Percentiles rank a stretch among this genome's conserved stretches.
phyloP scores from a whole-genome alignment of 1,140 invertebrate species.

The Caenorhabditis remanei region DNA sequence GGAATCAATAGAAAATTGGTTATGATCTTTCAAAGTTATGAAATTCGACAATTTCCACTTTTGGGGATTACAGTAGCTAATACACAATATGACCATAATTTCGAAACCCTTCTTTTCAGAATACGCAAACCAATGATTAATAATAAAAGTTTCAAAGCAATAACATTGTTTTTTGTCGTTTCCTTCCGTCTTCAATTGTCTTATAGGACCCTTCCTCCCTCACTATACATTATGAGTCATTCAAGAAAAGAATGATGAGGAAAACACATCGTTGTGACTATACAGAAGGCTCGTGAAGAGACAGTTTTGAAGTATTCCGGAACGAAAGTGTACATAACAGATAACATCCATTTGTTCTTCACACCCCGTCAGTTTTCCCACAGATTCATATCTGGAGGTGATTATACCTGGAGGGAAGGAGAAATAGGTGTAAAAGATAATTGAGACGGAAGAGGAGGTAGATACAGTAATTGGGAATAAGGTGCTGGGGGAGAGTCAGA shows the following conservation, averaged over 20 bases:
- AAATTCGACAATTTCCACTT: too few relatives aligned
- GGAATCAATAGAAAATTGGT: too few relatives aligned
- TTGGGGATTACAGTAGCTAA: too few relatives aligned
- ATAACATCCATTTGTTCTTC: not conserved
- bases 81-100: too few relatives aligned
- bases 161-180: too few relatives aligned
- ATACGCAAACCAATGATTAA: too few relatives aligned
- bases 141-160: too few relatives aligned
- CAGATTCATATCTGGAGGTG: not conserved
- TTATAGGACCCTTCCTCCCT: not conserved
- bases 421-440: not conserved
- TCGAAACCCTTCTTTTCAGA: too few relatives aligned
- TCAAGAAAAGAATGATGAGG: not conserved
- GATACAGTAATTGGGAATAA: conserved; percentile 16
- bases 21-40: too few relatives aligned
- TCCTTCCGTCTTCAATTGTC: too few relatives aligned
- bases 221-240: conserved; percentile 15
- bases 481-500: too few relatives aligned
- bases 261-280: not conserved
- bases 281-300: not conserved
- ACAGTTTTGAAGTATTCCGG: not conserved
- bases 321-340: not conserved
- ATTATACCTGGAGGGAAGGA: not conserved
- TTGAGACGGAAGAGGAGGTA: conserved; percentile 6
- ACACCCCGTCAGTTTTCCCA: conserved; percentile 19